phyloP scores from a whole-genome alignment of 2,888 invertebrate genomes.

The Eutolmus rufibarbis region DNA sequence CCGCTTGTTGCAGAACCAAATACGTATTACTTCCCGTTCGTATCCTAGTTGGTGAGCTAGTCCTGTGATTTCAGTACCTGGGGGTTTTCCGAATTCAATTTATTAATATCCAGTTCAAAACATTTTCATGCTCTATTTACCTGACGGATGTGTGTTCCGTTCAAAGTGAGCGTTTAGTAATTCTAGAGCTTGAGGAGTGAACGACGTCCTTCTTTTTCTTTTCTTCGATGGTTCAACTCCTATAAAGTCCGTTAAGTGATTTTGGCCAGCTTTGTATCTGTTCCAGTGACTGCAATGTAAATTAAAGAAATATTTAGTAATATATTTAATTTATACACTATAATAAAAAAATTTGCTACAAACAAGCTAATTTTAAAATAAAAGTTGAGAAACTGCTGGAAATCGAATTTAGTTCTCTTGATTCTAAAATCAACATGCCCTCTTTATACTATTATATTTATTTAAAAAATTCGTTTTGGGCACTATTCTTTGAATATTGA shows the following conservation, averaged over 20 bases:
- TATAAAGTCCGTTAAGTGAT: constrained; percentile 93
- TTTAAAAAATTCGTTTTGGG: too few species aligned
- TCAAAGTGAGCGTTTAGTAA: constrained; percentile 94
- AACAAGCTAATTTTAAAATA: neutral
- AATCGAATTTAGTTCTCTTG: too few species aligned
- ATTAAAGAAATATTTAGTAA: neutral
- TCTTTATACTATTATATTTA: too few species aligned
- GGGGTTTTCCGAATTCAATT: neutral
- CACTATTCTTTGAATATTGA: too few species aligned
- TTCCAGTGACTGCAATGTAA: constrained; percentile 66
- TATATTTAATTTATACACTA: too few species aligned
- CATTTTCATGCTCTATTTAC: constrained; percentile 65
- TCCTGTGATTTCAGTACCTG: constrained; percentile 96
- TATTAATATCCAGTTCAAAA: neutral
- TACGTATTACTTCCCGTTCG: constrained; percentile 96
- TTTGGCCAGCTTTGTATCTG: constrained; percentile 91
- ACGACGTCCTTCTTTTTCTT: constrained; percentile 93
- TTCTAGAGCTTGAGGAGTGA: constrained; percentile 95
- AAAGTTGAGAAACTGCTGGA: too few species aligned
- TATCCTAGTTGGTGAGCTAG: constrained; percentile 95
- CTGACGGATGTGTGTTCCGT: constrained; percentile 96
- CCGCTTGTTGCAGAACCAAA: constrained; percentile 99
- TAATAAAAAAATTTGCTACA: neutral
- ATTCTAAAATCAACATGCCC: too few species aligned
- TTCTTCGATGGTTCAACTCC: constrained; percentile 97